These are phyloP conservation scores for Drosophila crucigera DNA, from an alignment of 2,888 invertebrate genomes.

Conservation along the genomic window DNA sequence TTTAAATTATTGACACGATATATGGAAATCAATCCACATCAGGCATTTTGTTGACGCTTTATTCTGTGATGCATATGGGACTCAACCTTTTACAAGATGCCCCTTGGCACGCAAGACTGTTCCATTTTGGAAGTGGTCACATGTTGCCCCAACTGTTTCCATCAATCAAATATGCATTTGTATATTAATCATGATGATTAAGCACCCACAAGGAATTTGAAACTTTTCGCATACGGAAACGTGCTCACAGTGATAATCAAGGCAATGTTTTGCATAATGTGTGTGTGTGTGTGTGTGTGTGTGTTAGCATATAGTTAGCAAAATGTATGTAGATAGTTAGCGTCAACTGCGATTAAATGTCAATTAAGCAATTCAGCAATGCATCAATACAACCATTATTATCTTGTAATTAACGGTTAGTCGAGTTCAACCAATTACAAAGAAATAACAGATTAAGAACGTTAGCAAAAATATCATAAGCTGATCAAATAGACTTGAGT, in stretches of 20 bases:
- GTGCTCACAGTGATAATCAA: conserved; percentile 20
- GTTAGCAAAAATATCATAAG: background rate
- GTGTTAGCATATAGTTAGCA: background rate
- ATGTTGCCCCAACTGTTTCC: conserved; percentile 17
- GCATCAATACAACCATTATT: conserved; percentile 13
- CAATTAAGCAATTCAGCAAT: conserved; percentile 17
- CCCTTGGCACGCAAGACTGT: conserved; percentile 9
- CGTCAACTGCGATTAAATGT: conserved; percentile 19
- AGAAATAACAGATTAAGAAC: background rate
- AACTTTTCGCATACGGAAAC: conserved; percentile 29
- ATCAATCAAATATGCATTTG: conserved; percentile 71
- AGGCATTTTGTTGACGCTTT: background rate
- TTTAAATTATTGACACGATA: conserved; percentile 26
- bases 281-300: background rate
- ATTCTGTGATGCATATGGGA: conserved; percentile 8
- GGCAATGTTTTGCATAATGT: conserved; percentile 20
- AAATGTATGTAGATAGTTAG: conserved; percentile 17
- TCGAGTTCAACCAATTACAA: conserved; percentile 26
- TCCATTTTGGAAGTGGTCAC: conserved; percentile 18
- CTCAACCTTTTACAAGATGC: conserved; percentile 12
- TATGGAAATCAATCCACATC: conserved; percentile 68
- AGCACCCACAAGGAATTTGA: conserved; percentile 31
- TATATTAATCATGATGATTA: conserved; percentile 67
- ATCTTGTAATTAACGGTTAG: conserved; percentile 28
- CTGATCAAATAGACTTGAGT: background rate